These are phyloP conservation scores for Nomada goodeniana DNA, from an alignment of 2,888 invertebrate genomes.

Conservation along the genomic window DNA sequence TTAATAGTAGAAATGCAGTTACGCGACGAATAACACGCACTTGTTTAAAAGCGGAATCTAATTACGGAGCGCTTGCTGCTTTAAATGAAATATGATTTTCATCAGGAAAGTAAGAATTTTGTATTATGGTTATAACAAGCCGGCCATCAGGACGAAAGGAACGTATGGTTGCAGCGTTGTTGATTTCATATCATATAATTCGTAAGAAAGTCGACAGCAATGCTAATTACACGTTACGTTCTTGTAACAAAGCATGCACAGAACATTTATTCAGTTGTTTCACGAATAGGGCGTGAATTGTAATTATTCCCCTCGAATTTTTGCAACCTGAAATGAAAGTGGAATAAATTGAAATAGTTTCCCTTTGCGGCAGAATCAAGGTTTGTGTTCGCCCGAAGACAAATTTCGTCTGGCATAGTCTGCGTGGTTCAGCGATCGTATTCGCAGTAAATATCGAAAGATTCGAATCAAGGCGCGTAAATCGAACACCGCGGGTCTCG, in stretches of 20 bases:
- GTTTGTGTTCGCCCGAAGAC: not conserved
- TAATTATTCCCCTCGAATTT: too few species aligned
- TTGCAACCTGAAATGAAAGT: not conserved
- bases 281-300: too few species aligned
- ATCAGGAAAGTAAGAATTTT: too few species aligned
- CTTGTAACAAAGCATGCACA: too few species aligned
- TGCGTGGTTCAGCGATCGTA: slow-evolving; percentile 15
- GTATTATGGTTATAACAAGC: too few species aligned
- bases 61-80: not conserved
- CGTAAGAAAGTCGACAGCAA: too few species aligned
- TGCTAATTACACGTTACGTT: too few species aligned
- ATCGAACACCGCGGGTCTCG: slow-evolving; percentile 26
- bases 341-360: slow-evolving; percentile 1
- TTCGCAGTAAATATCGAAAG: slow-evolving; percentile 26
- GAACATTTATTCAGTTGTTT: too few species aligned
- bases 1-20: not conserved
- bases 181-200: too few species aligned
- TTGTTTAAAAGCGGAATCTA: not conserved
- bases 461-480: slow-evolving; percentile 34
- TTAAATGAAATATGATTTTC: not conserved
- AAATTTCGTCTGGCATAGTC: slow-evolving; percentile 14
- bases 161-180: too few species aligned
- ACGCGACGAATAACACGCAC: not conserved
- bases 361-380: not conserved
- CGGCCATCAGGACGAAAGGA: too few species aligned